Conservation (phyloP, 2,797 vertebrate species). For the Lacerta viridis region DNA sequence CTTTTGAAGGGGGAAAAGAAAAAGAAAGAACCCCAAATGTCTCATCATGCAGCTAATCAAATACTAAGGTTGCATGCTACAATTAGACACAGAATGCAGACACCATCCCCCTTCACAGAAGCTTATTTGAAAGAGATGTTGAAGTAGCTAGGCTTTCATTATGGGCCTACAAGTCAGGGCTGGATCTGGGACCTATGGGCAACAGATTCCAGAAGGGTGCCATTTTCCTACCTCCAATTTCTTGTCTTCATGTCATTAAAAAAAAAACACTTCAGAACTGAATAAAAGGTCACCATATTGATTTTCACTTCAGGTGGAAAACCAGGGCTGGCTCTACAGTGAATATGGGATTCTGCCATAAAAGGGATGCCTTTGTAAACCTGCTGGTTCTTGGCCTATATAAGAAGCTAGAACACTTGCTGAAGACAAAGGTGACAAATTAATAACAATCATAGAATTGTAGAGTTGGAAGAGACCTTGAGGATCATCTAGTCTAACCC, state of each 20-base stretch:
- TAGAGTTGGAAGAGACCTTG: no score
- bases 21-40: background rate
- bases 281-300: background rate
- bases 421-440: background rate
- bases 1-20: background rate
- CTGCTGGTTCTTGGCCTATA: slow-evolving; percentile 3
- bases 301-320: background rate
- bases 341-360: background rate
- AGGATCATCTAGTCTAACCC: no score
- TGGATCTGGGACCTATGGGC: background rate
- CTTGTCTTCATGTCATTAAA: background rate
- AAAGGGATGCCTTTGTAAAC: background rate
- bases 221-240: background rate
- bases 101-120: background rate
- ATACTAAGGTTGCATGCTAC: background rate
- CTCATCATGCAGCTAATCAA: background rate
- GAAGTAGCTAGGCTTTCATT: background rate
- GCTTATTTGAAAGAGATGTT: slow-evolving; percentile 4
- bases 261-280: background rate
- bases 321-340: background rate
- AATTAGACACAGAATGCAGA: background rate
- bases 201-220: background rate
- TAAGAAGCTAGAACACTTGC: background rate
- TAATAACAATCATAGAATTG: background rate
- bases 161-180: background rate